Evolutionary conservation across 2,113 vertebrate genomes (phyloP), one percentile per base, ranked within the genome.

Genomic region (Daphoenositta chrysoptera): DNA sequence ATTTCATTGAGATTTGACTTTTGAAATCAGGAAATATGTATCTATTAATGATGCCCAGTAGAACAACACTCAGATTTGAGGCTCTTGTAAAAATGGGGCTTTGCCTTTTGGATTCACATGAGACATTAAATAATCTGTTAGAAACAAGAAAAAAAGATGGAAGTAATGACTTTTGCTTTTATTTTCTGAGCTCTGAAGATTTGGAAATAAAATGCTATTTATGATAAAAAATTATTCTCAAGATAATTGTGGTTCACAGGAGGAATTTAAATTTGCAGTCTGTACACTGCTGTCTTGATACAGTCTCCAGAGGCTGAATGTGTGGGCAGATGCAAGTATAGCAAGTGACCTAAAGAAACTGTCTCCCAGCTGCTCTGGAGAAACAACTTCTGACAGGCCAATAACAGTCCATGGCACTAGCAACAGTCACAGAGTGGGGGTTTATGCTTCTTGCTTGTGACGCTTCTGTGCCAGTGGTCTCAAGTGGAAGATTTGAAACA

Each of bases 211-310:
- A 84, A 79, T 31, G 33, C 5, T 58, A 40, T 47, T 57, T 82
- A 83, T 89, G 63, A 73, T 64, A 95, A 90, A 83, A 48, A 7
- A 61, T 73, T 95, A 47, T 93, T 91, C 54, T 94, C n/a, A 51
- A 57, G 66, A 69, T 42, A 73, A 35, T 28, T 69, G 42, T 69
- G 40, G 63, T 89, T 40, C 21, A 85, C 23, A 75, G 57, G 28
- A 86, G 24, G 68, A 87, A 80, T 83, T 77, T 56, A 68, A 64
- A 48, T 80, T 86, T 73, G 21, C 26, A 35, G 28, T 63, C 61
- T 86, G 14, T 44, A 40, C 6, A 1, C 14, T 48, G 14, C 10
- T 83, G 17, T 83, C 53, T 68, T 83, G 20, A 61, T 71, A 31
- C 39, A 58, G 28, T 70, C 76, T 80, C 76, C 60, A 58, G 87